Base-by-base conservation (phyloP, 2,797 vertebrate genomes). In the Hypotaenidia okinawae region DNA sequence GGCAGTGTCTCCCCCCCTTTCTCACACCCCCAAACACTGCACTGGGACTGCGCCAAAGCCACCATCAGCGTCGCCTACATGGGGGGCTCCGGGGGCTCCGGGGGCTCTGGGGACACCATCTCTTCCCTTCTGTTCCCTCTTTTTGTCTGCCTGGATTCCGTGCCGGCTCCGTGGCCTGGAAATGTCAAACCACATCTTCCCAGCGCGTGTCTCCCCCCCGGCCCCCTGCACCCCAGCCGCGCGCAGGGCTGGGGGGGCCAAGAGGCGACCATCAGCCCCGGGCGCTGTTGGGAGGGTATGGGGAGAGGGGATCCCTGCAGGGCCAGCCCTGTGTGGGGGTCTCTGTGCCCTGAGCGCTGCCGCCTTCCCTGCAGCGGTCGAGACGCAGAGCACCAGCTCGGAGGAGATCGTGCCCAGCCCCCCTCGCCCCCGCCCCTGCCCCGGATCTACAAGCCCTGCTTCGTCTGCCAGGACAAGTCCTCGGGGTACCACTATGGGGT, bases 401-500 rank as follows among this genome's bases (percentile, higher is more conserved):
- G 98, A 99, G 96, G 98, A 99, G 97, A 99, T 98, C 13, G 98
- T 99, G 87, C 98, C 98, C 93, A 99, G 98, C 85, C 98, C 98
- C 98, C 98, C 51, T 98, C 98, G 0, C 98, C 98, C 2, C 98
- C 98, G 1, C 98, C 98, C 14, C 98, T 98, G 21, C 98, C 98
- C 67, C 98, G 98, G n/a, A 98, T 98, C 97, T 99, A 99, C 97
- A 99, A 99, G 95, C 98, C 98, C 67, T 99, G 98, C 95, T 99
- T 99, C 74, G 98, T 99, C 94, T 99, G 98, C 96, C 98, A 99
- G 96, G 98, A 99, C 97, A 99, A 99, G 78, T 98, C 98, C 81
- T 99, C 98, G 2, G 98, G 98, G 77, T 99, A 99, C 97, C 98
- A 99, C 98, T 99, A 99, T 90, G 98, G 98, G 67, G 98, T 99